These are phyloP conservation scores for Thymelicus sylvestris DNA, from an alignment of 2,888 invertebrate genomes.

Conservation along the genomic window DNA sequence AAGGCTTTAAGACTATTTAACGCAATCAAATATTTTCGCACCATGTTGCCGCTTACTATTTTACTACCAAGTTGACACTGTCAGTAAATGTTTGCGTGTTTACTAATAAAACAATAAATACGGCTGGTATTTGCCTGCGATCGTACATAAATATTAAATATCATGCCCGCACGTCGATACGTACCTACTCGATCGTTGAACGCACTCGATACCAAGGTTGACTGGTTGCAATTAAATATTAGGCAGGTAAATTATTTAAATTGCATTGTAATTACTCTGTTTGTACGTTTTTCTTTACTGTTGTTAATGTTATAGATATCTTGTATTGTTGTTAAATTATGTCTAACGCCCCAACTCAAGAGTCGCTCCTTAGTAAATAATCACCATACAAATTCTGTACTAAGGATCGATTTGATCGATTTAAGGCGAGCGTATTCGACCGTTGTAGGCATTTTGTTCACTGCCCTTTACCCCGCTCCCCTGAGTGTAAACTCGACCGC, in stretches of 20 bases:
- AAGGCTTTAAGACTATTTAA: not conserved
- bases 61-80: constrained; percentile 13
- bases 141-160: too few species aligned
- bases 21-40: not conserved
- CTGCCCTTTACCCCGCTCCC: too few species aligned
- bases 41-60: constrained; percentile 6
- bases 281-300: not conserved
- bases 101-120: constrained; percentile 30
- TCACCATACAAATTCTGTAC: too few species aligned
- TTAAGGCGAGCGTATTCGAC: too few species aligned
- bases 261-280: constrained; percentile 34
- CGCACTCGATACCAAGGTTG: constrained; percentile 53
- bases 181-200: constrained; percentile 50
- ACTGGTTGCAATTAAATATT: constrained; percentile 50
- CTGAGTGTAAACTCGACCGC: too few species aligned
- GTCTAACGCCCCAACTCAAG: too few species aligned
- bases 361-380: too few species aligned
- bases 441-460: too few species aligned
- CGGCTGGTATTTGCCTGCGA: constrained; percentile 26
- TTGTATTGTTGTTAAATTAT: too few species aligned
- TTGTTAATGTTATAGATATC: too few species aligned
- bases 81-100: constrained; percentile 12
- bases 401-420: too few species aligned
- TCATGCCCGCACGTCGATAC: constrained; percentile 45
- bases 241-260: constrained; percentile 48